Evolutionary conservation across 2,888 invertebrate species (phyloP).

Genomic region (Scaptodrosophila latifasciaeformis): DNA sequence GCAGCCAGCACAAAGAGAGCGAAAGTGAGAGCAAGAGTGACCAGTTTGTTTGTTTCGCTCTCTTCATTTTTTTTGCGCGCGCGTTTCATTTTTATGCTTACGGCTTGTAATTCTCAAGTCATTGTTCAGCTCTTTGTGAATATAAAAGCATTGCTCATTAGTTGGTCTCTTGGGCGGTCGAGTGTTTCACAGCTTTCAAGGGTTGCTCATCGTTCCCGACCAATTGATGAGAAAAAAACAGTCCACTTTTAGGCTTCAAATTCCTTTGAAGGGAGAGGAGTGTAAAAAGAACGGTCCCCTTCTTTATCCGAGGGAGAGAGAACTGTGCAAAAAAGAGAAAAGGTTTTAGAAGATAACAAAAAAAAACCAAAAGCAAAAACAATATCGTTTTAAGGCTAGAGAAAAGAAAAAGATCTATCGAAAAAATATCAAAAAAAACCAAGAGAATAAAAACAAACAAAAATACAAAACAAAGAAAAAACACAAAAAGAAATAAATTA

Average conservation of each 20-base stretch:
- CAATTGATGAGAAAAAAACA: too few relatives aligned
- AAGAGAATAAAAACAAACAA: conserved; percentile 6
- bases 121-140: conserved; percentile 6
- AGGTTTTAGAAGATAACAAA: too few relatives aligned
- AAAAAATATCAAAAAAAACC: conserved; percentile 17
- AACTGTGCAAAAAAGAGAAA: too few relatives aligned
- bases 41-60: background rate
- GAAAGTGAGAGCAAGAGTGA: background rate
- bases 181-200: conserved; percentile 20
- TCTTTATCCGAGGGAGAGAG: too few relatives aligned
- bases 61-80: too few relatives aligned
- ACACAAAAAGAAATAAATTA: background rate
- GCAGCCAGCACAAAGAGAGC: background rate
- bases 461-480: conserved; percentile 11
- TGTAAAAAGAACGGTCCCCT: too few relatives aligned
- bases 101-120: conserved; percentile 31
- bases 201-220: too few relatives aligned
- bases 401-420: conserved; percentile 8
- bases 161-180: conserved; percentile 20
- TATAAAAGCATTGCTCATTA: conserved; percentile 8
- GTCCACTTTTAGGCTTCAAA: too few relatives aligned
- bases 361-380: background rate
- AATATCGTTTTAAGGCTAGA: too few relatives aligned
- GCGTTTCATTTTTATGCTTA: background rate
- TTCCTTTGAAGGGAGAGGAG: too few relatives aligned